Evolutionary conservation across 64 coral and sea anemone species (phyloP), one percentile per base, ranked within the genome.

Genomic region (Montipora cactus): DNA sequence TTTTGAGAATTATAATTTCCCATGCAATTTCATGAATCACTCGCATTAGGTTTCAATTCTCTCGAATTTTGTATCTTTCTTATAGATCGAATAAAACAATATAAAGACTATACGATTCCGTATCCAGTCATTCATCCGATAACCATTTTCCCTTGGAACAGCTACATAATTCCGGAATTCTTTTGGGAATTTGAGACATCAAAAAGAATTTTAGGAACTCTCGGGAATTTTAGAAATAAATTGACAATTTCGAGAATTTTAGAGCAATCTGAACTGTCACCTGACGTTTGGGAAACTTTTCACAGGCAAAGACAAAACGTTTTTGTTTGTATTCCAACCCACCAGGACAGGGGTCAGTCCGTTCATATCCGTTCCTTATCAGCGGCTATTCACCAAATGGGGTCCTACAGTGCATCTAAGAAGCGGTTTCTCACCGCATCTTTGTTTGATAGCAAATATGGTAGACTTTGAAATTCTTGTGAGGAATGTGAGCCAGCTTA

Each of bases 401-500:
- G 66, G 66, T n/a, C 66, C 66, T 68, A 16, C 66, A 68, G 14
- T 68, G 14, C 66, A 68, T 55, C 52, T 55, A 55, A 55, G 52
- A 3, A 55, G 52, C 52, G 52, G 52, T 55, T 68, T 68, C 66
- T 68, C 66, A 16, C 66, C 37, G 37, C 21, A 15, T 16, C 19
- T n/a, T 68, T 68, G 5, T 19, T 68, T 68, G 66, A 68, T 68
- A 18, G 12, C 9, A 68, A 68, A 68, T 68, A 80, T 80, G 52
- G 78, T 48, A 80, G 52, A 80, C 46, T 45, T 28, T 48, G 46
- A 80, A 46, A 80, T 80, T 80, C 78, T 55, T 68, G 14, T 68
- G 66, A 68, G 66, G 66, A 68, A 68, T 51, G 78, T 80, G 78
- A 80, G 52, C 37, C 78, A 80, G 78, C 78, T 80, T 21, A 80